Evolutionary conservation across 2,113 vertebrate genomes (phyloP).

Genomic region (Cichladusa arquata): DNA sequence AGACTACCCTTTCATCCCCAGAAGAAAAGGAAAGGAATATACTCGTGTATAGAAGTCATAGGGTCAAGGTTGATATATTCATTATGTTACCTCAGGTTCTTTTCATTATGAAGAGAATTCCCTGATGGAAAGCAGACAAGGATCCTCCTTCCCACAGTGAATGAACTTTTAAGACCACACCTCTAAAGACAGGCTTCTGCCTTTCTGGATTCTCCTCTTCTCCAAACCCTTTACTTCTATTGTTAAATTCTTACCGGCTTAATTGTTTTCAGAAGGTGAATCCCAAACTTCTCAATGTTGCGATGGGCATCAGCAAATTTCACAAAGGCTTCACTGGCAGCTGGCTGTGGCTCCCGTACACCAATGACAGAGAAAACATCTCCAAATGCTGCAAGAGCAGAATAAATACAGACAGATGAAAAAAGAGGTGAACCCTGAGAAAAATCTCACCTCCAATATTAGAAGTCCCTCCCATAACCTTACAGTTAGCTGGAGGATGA

Average conservation of each 20-base stretch:
- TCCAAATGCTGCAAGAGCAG: constrained; percentile 81
- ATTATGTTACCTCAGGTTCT: not conserved
- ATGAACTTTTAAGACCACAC: not conserved
- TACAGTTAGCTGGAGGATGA: not conserved
- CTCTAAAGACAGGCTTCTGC: not conserved
- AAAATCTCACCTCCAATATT: not conserved
- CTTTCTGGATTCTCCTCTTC: not conserved
- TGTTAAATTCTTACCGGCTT: constrained; percentile 81
- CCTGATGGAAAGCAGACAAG: not conserved
- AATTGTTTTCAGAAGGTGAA: constrained; percentile 94
- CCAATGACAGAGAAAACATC: constrained; percentile 98
- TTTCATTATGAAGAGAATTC: not conserved
- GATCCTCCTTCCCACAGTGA: not conserved
- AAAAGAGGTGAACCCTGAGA: not conserved
- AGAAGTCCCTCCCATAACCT: not conserved
- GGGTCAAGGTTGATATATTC: not conserved
- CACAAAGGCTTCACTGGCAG: constrained; percentile 96
- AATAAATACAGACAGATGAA: not conserved
- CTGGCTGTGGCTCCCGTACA: constrained; percentile 92
- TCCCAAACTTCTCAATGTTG: constrained; percentile 96
- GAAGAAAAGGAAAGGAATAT: not conserved
- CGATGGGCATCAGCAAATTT: constrained; percentile 98
- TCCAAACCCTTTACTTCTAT: not conserved
- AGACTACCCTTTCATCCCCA: not conserved
- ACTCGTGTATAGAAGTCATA: not conserved